phyloP scores from a whole-genome alignment of 2,113 vertebrate genomes.

The Nerophis ophidion region DNA sequence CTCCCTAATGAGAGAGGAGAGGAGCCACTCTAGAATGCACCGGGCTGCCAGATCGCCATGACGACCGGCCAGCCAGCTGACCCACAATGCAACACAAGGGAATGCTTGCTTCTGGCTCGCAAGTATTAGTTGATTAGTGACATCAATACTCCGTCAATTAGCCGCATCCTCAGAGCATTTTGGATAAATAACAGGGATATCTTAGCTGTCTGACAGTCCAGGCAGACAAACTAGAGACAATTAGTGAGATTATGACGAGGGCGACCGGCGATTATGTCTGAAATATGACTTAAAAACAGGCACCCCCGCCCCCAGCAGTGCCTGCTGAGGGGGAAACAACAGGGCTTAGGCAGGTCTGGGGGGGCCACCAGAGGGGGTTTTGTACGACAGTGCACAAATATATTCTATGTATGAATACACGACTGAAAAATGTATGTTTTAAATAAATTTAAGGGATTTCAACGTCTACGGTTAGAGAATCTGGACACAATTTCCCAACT shows the following conservation, averaged over 20 bases:
- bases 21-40: constrained; percentile 53
- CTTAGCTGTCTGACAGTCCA: constrained; percentile 1
- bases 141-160: constrained; percentile 12
- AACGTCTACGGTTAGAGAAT: no score
- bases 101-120: constrained; percentile 36
- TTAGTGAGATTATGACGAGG: constrained; percentile 44
- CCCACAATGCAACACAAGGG: constrained; percentile 69
- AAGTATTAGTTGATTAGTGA: not conserved
- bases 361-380: constrained; percentile 41
- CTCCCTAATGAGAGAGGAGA: constrained; percentile 69
- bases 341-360: constrained; percentile 53
- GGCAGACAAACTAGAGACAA: constrained; percentile 35
- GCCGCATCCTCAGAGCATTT: constrained; percentile 1
- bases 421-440: no score
- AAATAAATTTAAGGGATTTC: no score
- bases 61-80: constrained; percentile 63
- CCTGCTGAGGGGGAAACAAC: constrained; percentile 43
- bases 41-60: constrained; percentile 71
- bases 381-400: constrained; percentile 14
- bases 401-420: not conserved
- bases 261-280: constrained; percentile 61
- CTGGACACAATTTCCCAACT: no score
- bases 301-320: constrained; percentile 36
- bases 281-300: constrained; percentile 60
- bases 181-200: constrained; percentile 3